A percentile compares a stretch with the other conserved stretches of the same genome.
These are phyloP conservation scores for Euwallacea similis DNA, from an alignment of 1,140 invertebrate species.

Conservation along the genomic window DNA sequence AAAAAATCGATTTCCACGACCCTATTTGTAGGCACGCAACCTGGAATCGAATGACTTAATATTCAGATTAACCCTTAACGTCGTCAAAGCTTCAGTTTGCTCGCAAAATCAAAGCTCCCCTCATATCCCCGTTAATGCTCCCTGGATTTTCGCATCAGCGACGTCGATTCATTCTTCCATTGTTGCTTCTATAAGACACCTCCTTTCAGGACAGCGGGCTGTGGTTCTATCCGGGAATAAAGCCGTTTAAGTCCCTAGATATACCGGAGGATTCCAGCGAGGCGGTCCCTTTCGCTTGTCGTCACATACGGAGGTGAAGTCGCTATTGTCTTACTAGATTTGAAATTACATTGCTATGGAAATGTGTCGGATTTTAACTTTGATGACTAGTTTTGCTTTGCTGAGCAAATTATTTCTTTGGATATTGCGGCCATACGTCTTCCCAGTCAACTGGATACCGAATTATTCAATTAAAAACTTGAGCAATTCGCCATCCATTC, in stretches of 20 bases:
- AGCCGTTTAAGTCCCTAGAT: conserved; percentile 32
- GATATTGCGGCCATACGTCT: background rate
- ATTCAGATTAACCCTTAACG: conserved; percentile 10
- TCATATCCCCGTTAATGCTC: conserved; percentile 20
- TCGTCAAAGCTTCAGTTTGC: conserved; percentile 3
- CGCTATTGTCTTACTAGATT: too few species aligned
- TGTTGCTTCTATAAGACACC: conserved; percentile 35
- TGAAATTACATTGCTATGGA: too few species aligned
- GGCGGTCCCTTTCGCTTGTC: conserved; percentile 11
- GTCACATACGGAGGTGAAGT: background rate
- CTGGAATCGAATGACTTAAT: background rate
- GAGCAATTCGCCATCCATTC: conserved; percentile 18
- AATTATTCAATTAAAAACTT: conserved; percentile 23
- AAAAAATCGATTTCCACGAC: too few species aligned
- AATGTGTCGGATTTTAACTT: too few species aligned
- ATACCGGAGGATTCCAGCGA: conserved; percentile 21
- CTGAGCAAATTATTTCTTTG: too few species aligned
- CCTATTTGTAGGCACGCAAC: background rate
- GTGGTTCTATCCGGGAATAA: conserved; percentile 21
- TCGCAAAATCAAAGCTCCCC: conserved; percentile 25
- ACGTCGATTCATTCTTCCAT: conserved; percentile 25
- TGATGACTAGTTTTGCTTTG: too few species aligned
- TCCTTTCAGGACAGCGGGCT: conserved; percentile 28
- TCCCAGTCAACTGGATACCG: background rate
- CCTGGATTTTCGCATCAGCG: conserved; percentile 30